phyloP scores from a whole-genome alignment of 2,797 vertebrate species.

The Tapera naevia region DNA sequence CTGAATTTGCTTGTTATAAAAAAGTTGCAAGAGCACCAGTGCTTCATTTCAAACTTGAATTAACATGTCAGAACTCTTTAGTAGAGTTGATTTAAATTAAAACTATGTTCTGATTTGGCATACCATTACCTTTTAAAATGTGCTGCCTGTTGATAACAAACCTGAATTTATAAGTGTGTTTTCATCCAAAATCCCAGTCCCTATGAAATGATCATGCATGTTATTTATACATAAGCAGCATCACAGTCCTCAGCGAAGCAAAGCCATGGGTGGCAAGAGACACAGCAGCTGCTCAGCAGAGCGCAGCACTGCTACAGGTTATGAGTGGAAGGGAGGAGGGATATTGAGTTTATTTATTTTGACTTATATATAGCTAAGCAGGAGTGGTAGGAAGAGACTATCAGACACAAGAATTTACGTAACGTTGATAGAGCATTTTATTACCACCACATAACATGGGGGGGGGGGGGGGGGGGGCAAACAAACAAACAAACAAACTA shows the following conservation, averaged over 20 bases:
- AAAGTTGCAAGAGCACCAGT: background rate
- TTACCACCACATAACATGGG: background rate
- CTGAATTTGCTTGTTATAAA: background rate
- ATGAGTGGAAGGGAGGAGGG: background rate
- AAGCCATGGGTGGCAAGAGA: background rate
- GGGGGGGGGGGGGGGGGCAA: too few species aligned
- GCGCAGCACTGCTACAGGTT: background rate
- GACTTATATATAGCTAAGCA: background rate
- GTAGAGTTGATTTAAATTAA: constrained; percentile 3
- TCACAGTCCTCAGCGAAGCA: background rate
- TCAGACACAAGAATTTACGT: background rate
- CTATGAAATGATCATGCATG: constrained; percentile 18
- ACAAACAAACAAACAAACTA: too few species aligned
- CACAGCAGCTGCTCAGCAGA: background rate
- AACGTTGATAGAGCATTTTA: background rate
- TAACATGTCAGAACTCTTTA: background rate
- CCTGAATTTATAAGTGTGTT: background rate
- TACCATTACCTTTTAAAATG: constrained; percentile 20
- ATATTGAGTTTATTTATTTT: background rate
- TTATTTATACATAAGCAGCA: constrained; percentile 20
- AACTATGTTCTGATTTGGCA: constrained; percentile 29
- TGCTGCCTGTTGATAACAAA: constrained; percentile 52
- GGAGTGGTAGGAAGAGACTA: background rate
- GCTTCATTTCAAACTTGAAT: background rate
- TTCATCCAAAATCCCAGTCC: background rate